phyloP scores from a whole-genome alignment of 2,888 invertebrate genomes.

The Limenitis camilla region DNA sequence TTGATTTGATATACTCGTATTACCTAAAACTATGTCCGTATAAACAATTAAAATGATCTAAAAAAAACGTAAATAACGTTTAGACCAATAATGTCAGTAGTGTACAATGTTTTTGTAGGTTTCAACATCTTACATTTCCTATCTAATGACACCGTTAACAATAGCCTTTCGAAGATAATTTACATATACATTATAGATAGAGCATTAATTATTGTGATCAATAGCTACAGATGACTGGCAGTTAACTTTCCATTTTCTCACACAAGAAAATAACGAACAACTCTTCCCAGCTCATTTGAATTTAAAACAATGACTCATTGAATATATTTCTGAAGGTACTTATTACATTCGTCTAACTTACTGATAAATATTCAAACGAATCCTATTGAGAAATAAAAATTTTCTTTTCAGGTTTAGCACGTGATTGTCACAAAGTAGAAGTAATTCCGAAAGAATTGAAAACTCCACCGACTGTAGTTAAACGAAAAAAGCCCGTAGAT shows the following conservation, averaged over 20 bases:
- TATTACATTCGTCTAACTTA: slow-evolving; percentile 29
- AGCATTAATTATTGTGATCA: slow-evolving; percentile 20
- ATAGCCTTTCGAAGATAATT: slow-evolving; percentile 16
- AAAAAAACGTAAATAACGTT: too few relatives aligned
- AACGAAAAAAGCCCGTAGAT: slow-evolving; percentile 71
- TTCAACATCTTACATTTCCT: slow-evolving; percentile 11
- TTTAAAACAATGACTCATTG: slow-evolving; percentile 43
- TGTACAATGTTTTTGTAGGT: not conserved
- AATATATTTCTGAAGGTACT: slow-evolving; percentile 31
- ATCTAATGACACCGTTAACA: slow-evolving; percentile 18
- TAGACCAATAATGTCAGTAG: too few relatives aligned
- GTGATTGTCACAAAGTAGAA: slow-evolving; percentile 38
- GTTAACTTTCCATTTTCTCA: slow-evolving; percentile 37
- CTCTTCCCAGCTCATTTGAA: slow-evolving; percentile 35
- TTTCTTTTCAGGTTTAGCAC: slow-evolving; percentile 44
- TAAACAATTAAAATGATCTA: too few relatives aligned
- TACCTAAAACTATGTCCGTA: too few relatives aligned
- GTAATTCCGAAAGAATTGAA: slow-evolving; percentile 38
- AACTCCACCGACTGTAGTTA: slow-evolving; percentile 65
- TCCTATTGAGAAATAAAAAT: slow-evolving; percentile 24
- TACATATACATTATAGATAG: slow-evolving; percentile 18
- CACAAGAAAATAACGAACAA: slow-evolving; percentile 26
- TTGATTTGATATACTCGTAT: too few relatives aligned
- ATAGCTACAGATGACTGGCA: slow-evolving; percentile 23
- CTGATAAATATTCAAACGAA: slow-evolving; percentile 39